A percentile compares a stretch with the other conserved stretches of the same genome.
Evolutionary conservation across 2,113 vertebrate species (phyloP).

Genomic region (Percopsis transmontana): DNA sequence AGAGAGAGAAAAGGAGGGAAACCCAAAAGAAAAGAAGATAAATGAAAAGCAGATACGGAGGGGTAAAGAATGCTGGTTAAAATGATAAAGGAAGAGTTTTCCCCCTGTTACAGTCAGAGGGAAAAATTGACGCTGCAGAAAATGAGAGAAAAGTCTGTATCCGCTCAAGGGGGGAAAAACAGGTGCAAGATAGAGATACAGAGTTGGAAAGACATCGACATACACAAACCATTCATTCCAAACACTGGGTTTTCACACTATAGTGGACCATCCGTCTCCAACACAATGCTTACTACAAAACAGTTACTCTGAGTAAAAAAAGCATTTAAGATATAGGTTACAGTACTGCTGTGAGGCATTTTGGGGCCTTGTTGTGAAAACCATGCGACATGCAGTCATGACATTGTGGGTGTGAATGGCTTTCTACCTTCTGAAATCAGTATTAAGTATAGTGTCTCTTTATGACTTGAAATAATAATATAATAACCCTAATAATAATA

Average conservation of each 20-base stretch:
- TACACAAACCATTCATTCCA: conserved; percentile 58
- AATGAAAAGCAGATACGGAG: not conserved
- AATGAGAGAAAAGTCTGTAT: conserved; percentile 37
- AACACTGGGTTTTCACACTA: conserved; percentile 38
- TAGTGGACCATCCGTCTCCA: conserved; percentile 51
- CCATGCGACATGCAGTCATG: too few species aligned
- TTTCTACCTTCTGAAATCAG: too few species aligned
- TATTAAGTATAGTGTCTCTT: too few species aligned
- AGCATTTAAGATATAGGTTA: too few species aligned
- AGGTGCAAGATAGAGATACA: conserved; percentile 43
- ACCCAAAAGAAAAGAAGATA: not conserved
- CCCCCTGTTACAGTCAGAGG: too few species aligned
- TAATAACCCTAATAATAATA: too few species aligned
- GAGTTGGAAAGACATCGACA: conserved; percentile 56
- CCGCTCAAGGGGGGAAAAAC: conserved; percentile 17
- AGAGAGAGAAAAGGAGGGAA: not conserved
- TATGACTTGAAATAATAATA: too few species aligned
- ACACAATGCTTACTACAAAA: conserved; percentile 56
- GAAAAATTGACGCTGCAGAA: conserved; percentile 47
- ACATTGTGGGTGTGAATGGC: too few species aligned
- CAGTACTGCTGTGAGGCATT: too few species aligned
- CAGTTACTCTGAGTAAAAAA: conserved; percentile 50
- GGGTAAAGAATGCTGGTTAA: not conserved
- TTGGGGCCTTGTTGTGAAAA: too few species aligned
- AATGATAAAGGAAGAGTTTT: too few species aligned